Base-by-base conservation (phyloP, 2,888 invertebrate genomes). In the Cetonia aurata region DNA sequence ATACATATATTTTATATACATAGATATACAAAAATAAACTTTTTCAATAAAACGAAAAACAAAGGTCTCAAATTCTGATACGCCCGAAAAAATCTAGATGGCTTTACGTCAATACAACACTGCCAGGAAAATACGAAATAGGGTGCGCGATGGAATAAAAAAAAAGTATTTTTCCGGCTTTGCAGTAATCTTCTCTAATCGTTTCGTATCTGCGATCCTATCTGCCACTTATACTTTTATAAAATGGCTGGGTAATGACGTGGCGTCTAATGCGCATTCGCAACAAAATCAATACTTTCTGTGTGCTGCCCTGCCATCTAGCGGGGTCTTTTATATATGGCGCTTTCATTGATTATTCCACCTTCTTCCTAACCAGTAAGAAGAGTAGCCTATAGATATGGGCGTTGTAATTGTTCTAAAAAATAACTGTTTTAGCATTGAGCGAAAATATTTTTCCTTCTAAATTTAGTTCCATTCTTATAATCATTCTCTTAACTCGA, bases 1-100 rank as follows among this genome's bases (percentile, higher is more conserved):
- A 73, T n/a, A n/a, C n/a, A n/a, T n/a, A n/a, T n/a, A 67, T 74
- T 73, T 73, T 73, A 67, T 67, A 41, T n/a, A 52, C 17, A 33
- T 67, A 52, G 10, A 17, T 42, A 13, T 19, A 44, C 17, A 12
- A n/a, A 46, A 6, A 13, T n/a, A 17, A 10, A 15, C 17, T n/a
- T 12, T 48, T 15, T n/a, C 17, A 8, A 17, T 13, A 56, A 56
- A 12, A n/a, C 37, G 33, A 31, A 4, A 31, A 53, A 44, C 13
- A 60, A 13, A 15, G 10, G 12, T 10, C 17, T 41, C 3, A 17
- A 46, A 48, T 15, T n/a, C 31, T 42, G 19, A 53, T 37, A 46
- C 13, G 10, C 19, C 8, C 10, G 33, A 25, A 25, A 19, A 42
- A 44, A 53, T 53, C 53, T 53, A 33, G 42, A 52, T 41, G 19